phyloP scores from a whole-genome alignment of 2,888 invertebrate species.

The Sarcophaga caerulescens region DNA sequence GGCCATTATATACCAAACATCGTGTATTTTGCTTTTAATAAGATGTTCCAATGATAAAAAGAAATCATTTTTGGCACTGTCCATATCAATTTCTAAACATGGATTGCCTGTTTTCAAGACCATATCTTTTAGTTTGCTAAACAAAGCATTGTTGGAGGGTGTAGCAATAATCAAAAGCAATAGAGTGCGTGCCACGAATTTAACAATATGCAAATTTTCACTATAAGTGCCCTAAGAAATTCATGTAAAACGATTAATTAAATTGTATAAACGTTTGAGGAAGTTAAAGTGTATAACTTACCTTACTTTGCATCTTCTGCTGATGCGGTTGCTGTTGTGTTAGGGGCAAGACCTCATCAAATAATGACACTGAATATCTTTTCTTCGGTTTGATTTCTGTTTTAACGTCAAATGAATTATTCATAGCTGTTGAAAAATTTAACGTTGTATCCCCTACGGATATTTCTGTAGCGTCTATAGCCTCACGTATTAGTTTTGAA shows the following conservation, averaged over 20 bases:
- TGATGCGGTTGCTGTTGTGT: slow-evolving; percentile 59
- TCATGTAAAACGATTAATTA: neutral
- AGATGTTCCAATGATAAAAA: slow-evolving; percentile 76
- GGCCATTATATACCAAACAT: slow-evolving; percentile 77
- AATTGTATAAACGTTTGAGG: neutral
- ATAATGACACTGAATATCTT: slow-evolving; percentile 79
- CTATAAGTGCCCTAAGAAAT: slow-evolving; percentile 66
- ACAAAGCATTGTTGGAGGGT: slow-evolving; percentile 70
- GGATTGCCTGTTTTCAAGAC: slow-evolving; percentile 66
- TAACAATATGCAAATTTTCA: slow-evolving; percentile 74
- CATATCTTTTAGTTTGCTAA: slow-evolving; percentile 71
- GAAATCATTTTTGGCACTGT: slow-evolving; percentile 75
- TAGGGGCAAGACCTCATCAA: slow-evolving; percentile 76
- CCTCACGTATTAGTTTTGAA: slow-evolving; percentile 75
- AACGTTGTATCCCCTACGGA: slow-evolving; percentile 71
- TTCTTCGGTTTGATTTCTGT: slow-evolving; percentile 67
- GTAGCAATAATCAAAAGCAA: slow-evolving; percentile 74
- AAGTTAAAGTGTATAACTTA: slow-evolving; percentile 46
- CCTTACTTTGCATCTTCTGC: slow-evolving; percentile 71
- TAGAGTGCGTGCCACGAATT: slow-evolving; percentile 77
- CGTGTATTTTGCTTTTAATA: slow-evolving; percentile 78
- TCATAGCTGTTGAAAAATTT: slow-evolving; percentile 72
- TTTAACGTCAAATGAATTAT: slow-evolving; percentile 73
- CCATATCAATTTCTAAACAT: slow-evolving; percentile 67
- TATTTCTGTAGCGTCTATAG: slow-evolving; percentile 72